Percentiles rank a stretch among this genome's conserved stretches.
Conservation (phyloP, 2,888 invertebrate species). For the Amphimallon solstitiale region DNA sequence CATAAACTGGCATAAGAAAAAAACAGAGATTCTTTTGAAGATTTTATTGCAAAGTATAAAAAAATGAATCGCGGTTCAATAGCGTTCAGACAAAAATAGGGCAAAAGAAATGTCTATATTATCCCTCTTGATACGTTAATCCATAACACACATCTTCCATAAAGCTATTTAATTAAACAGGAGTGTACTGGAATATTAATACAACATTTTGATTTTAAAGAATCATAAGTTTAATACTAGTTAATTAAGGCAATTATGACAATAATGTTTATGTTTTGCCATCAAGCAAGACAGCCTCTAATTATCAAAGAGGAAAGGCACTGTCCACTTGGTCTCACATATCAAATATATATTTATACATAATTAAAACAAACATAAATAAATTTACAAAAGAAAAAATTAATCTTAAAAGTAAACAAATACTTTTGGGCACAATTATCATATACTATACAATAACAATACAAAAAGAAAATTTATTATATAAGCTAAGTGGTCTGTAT, state of each 20-base stretch:
- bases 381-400: constrained; percentile 18
- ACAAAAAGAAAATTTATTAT: background rate
- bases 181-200: constrained; percentile 34
- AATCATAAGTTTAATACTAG: constrained; percentile 46
- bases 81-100: constrained; percentile 16
- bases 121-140: constrained; percentile 12
- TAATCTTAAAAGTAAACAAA: constrained; percentile 40
- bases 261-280: constrained; percentile 43
- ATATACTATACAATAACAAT: constrained; percentile 24
- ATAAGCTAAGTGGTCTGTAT: constrained; percentile 3
- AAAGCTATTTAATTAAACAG: constrained; percentile 19
- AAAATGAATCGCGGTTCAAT: constrained; percentile 24
- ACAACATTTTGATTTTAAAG: constrained; percentile 40
- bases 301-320: constrained; percentile 43
- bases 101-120: constrained; percentile 13
- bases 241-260: constrained; percentile 46
- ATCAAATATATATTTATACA: constrained; percentile 35
- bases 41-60: constrained; percentile 31
- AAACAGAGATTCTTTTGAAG: constrained; percentile 4
- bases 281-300: constrained; percentile 46
- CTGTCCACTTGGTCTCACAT: constrained; percentile 46
- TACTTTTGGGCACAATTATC: constrained; percentile 40
- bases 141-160: constrained; percentile 11
- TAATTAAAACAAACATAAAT: constrained; percentile 32
- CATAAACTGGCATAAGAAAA: too few species aligned